Evolutionary conservation across 2,113 vertebrate species (phyloP).

Genomic region (Xiphorhynchus elegans): DNA sequence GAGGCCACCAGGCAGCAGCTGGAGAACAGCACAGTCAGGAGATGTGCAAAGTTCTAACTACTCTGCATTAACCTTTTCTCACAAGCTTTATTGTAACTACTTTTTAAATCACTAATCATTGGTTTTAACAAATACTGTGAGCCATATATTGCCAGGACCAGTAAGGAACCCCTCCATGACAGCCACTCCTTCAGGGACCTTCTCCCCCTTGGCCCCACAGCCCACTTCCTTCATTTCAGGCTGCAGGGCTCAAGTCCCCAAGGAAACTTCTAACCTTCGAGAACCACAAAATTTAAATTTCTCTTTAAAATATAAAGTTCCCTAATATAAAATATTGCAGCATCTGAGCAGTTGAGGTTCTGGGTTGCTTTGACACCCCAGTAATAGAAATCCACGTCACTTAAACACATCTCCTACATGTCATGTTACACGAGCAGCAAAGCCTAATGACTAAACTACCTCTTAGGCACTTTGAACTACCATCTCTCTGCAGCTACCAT

Average conservation of each 20-base stretch:
- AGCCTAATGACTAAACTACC: neutral
- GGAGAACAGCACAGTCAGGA: neutral
- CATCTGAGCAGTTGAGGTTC: neutral
- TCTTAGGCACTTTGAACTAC: neutral
- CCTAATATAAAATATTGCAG: neutral
- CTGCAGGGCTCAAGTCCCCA: neutral
- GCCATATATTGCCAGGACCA: rapidly evolving
- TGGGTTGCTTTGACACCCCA: neutral
- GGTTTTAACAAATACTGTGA: neutral
- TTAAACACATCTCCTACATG: rapidly evolving
- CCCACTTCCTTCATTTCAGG: neutral
- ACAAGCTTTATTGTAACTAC: neutral
- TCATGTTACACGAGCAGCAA: neutral
- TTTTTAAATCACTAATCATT: neutral
- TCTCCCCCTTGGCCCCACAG: neutral
- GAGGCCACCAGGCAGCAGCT: neutral
- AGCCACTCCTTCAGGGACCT: neutral
- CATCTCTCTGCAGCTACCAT: neutral
- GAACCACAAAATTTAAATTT: neutral
- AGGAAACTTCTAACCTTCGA: neutral
- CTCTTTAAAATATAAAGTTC: neutral
- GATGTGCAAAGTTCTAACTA: neutral
- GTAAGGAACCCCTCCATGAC: neutral
- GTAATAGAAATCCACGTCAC: rapidly evolving
- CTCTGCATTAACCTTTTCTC: neutral